Evolutionary conservation across 1,140 invertebrate genomes (phyloP), one percentile per base, ranked within the genome.

Genomic region (Coelopa frigida): DNA sequence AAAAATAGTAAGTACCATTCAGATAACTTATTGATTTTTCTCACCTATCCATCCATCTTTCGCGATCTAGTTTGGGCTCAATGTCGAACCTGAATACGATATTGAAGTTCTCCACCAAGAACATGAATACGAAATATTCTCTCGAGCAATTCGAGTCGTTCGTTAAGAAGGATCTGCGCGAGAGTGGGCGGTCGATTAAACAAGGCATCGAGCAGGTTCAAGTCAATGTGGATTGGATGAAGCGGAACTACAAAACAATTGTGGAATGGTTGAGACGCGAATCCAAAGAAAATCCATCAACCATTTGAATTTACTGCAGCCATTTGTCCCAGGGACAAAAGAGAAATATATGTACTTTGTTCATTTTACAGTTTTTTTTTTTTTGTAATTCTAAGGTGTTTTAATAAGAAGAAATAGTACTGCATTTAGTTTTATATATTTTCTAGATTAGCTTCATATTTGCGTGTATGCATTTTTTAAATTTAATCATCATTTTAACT

Each of bases 171-270:
- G 74, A 77, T 18, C 68, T 71, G 32, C 72, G 73, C 18, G 78
- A 84, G 26, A 71, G 88, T 4, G 81, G 81, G 1, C 69, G 87
- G 42, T 80, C 84, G 2, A 78, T 87, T 0, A 75, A 83, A 22
- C 88, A 92, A 69, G 78, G 84, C 0, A 71, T 90, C 3, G 88
- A 93, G 57, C 78, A 84, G 33, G 81, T 81, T 0, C 76, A 83
- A 56, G 79, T 83, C 3, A 92, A 92, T 57, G 79, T 89, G 0
- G 74, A 80, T 40, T 94, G 89, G 89, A 81, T 87, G 74, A 71
- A 83, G 17, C 74, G 70, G 39, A 86, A 91, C 70, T 85, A 84
- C 53, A 69, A 77, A 14, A 73, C 73, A 0, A 87, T 94, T 29
- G 73, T 80, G 1, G 68, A 79, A 12, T 93, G 88, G 88, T 58